Evolutionary conservation across 2,113 vertebrate species (phyloP).

Genomic region (Catharus bicknelli): DNA sequence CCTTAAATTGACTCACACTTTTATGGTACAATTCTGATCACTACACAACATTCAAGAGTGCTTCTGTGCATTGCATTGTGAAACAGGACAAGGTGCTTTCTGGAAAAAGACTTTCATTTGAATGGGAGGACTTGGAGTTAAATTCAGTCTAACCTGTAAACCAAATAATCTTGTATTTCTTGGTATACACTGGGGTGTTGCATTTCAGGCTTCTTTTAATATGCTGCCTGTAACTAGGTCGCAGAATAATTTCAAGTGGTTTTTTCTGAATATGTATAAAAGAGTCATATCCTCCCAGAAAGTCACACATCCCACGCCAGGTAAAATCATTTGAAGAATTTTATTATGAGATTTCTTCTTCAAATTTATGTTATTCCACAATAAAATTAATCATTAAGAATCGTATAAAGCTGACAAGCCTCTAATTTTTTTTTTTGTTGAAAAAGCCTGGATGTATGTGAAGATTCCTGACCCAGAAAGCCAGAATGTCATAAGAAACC

Average conservation of each 20-base stretch:
- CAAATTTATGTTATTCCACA: background rate
- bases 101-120: conserved; percentile 53
- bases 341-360: background rate
- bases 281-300: background rate
- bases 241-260: background rate
- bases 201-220: background rate
- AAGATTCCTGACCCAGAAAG: background rate
- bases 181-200: background rate
- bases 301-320: background rate
- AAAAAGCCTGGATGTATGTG: background rate
- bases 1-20: conserved; percentile 23
- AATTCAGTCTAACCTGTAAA: background rate
- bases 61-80: conserved; percentile 40
- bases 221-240: background rate
- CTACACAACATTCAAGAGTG: conserved; percentile 10
- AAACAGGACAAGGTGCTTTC: conserved; percentile 48
- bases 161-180: background rate
- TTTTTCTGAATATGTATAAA: background rate
- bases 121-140: conserved; percentile 1
- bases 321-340: background rate
- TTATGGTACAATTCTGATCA: conserved; percentile 48
- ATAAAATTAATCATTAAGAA: background rate
- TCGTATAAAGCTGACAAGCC: background rate
- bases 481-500: background rate
- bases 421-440: background rate